A percentile compares a stretch with the other conserved stretches of the same genome.
Conservation (phyloP, 2,113 vertebrate species). For the Callithrix jacchus region DNA sequence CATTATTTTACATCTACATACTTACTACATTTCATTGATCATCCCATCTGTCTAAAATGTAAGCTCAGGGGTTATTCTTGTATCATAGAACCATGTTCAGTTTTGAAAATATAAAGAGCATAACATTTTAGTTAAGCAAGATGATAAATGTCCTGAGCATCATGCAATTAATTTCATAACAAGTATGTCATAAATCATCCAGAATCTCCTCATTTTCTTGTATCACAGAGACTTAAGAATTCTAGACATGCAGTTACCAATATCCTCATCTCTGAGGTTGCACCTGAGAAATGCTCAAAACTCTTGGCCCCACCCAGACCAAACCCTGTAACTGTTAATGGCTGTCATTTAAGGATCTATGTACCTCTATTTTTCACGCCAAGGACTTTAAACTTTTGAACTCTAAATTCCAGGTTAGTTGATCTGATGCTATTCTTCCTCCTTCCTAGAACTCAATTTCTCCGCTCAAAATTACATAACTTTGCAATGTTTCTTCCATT, state of each 20-base stretch:
- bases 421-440: background rate
- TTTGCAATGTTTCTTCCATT: background rate
- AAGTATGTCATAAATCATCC: slow-evolving; percentile 27
- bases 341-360: background rate
- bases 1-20: background rate
- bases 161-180: slow-evolving; percentile 48
- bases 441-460: background rate
- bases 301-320: background rate
- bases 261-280: background rate
- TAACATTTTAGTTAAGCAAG: slow-evolving; percentile 4
- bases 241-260: background rate
- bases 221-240: slow-evolving; percentile 21
- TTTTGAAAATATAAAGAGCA: background rate
- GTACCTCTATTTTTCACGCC: background rate
- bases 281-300: background rate
- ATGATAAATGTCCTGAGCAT: slow-evolving; percentile 30
- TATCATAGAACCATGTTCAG: background rate
- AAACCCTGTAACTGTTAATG: background rate
- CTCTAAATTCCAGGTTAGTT: background rate
- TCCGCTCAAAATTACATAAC: background rate
- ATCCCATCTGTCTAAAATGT: slow-evolving; percentile 19
- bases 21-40: background rate
- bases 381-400: background rate
- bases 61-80: background rate
- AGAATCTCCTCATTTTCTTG: slow-evolving; percentile 19